These are phyloP conservation scores for Pasiphila rectangulata DNA, from an alignment of 2,888 invertebrate genomes.

Conservation along the genomic window DNA sequence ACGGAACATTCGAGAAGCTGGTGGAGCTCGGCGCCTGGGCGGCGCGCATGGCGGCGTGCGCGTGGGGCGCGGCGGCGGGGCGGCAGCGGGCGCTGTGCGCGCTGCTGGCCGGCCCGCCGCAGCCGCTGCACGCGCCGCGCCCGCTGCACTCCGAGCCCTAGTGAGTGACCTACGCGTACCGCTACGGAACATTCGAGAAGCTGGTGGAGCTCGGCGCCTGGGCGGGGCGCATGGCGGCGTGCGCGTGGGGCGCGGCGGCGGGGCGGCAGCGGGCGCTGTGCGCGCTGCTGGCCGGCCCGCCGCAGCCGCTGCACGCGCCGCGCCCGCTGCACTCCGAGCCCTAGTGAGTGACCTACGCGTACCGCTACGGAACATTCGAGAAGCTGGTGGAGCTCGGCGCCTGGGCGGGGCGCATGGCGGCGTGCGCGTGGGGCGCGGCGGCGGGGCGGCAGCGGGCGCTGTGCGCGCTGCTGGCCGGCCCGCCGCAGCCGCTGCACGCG, in stretches of 20 bases:
- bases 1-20: neutral
- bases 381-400: too few relatives aligned
- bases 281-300: slow-evolving; percentile 77
- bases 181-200: too few relatives aligned
- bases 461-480: neutral
- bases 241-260: slow-evolving; percentile 86
- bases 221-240: slow-evolving; percentile 46
- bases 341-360: too few relatives aligned
- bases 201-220: neutral
- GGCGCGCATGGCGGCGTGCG: neutral
- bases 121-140: slow-evolving; percentile 44
- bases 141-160: neutral
- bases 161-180: neutral
- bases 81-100: slow-evolving; percentile 87
- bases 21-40: neutral
- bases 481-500: slow-evolving; percentile 43
- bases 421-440: too few relatives aligned
- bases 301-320: slow-evolving; percentile 48
- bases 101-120: slow-evolving; percentile 68
- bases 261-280: slow-evolving; percentile 86
- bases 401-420: too few relatives aligned
- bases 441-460: slow-evolving; percentile 7
- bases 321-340: neutral
- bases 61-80: slow-evolving; percentile 29
- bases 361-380: too few relatives aligned